Conservation (phyloP, 2,888 invertebrate genomes). For the Escarpia spicata region DNA sequence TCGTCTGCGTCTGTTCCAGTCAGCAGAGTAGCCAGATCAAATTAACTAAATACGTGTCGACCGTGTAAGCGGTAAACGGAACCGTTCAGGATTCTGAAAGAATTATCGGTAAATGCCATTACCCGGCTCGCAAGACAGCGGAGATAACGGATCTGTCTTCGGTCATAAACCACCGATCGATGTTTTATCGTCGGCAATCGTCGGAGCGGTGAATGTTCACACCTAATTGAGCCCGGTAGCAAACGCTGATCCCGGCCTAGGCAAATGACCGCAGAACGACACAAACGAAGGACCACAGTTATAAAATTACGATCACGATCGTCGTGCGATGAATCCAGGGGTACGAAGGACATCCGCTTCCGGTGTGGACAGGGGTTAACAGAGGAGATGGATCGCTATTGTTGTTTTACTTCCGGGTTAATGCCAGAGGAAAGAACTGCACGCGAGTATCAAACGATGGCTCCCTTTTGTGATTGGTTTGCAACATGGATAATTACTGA, state of each 20-base stretch:
- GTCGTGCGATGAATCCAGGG: neutral
- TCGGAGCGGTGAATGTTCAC: neutral
- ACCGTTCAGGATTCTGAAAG: neutral
- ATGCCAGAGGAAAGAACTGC: too few relatives aligned
- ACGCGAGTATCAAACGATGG: too few relatives aligned
- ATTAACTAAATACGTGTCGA: neutral
- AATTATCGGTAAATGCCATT: constrained; percentile 6
- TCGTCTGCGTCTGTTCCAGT: neutral
- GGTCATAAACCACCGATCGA: constrained; percentile 10
- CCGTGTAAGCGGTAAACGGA: neutral
- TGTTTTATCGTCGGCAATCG: constrained; percentile 1
- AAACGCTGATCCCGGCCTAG: neutral
- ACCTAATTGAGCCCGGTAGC: constrained; percentile 10
- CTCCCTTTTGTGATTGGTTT: too few relatives aligned
- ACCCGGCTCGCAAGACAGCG: neutral
- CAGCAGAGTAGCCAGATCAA: neutral
- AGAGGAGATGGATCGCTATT: too few relatives aligned
- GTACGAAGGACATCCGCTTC: neutral
- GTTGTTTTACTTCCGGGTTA: too few relatives aligned
- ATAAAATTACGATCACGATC: neutral
- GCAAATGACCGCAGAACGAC: neutral
- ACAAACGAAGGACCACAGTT: neutral
- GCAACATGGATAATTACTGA: too few relatives aligned
- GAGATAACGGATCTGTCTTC: neutral
- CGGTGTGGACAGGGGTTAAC: neutral